Evolutionary conservation across 1,140 invertebrate genomes (phyloP), one percentile per base, ranked within the genome.

Genomic region (Euura saliciscinereae): DNA sequence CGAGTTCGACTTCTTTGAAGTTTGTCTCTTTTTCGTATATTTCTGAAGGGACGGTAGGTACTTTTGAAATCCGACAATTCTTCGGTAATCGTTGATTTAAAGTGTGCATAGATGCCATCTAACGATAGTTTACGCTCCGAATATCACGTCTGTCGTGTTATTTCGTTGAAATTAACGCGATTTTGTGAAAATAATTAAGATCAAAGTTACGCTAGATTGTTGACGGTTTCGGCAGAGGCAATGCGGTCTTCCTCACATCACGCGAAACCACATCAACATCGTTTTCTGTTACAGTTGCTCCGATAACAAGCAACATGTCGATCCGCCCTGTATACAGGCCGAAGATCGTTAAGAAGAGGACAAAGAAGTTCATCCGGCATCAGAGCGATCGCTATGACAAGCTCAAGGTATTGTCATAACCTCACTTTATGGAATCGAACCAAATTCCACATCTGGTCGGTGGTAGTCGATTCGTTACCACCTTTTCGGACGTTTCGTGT

Each of bases 341-440:
- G 2, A 94, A 91, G 79, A 96, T 98, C 83, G 92, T 99, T 69
- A 98, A 99, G 89, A 99, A 99, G 89, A 91, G 97, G 86, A 97
- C 94, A 66, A 99, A 98, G 90, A 95, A 95, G 86, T 99, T 99
- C 88, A 97, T 96, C 80, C 92, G 98, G 75, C 97, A 99, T 89
- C 97, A 99, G 87, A 97, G 95, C 84, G 97, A 99, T 88, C 91
- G 97, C 83, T 99, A 99, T 95, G 93, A 92, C 75, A 98, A 98
- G 90, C 89, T 99, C 71, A 97, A 93, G 91, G 96, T 97, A 88
- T 86, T 86, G 83, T 78, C 75, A 45, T 28, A n/a, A 66, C 46
- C 59, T 68, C 43, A 43, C 43, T 64, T 28, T 65, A 69, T 2
- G 13, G 73, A n/a, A n/a, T n/a, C n/a, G n/a, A n/a, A n/a, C n/a